These are phyloP conservation scores for Phaethon lepturus DNA, from an alignment of 2,113 vertebrate species.

Conservation along the genomic window DNA sequence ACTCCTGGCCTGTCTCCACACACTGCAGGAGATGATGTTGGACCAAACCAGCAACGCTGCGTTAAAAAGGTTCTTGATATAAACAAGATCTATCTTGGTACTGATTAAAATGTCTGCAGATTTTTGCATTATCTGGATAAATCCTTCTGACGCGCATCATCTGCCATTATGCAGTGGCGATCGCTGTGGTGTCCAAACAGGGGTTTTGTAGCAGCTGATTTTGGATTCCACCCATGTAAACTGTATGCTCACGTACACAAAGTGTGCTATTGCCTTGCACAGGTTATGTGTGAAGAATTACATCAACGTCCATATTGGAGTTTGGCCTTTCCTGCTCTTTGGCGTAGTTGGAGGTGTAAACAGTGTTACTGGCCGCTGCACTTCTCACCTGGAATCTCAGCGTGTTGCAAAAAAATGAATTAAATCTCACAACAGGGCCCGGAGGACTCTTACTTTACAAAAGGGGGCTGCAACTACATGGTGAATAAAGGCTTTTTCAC, in stretches of 20 bases:
- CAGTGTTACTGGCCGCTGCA: neutral
- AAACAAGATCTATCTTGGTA: constrained; percentile 74
- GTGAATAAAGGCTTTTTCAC: neutral
- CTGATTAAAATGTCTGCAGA: constrained; percentile 68
- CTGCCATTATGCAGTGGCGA: neutral
- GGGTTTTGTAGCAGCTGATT: neutral
- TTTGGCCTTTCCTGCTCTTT: constrained; percentile 12
- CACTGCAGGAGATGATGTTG: constrained; percentile 82
- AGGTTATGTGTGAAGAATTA: constrained; percentile 26
- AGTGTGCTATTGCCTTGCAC: neutral
- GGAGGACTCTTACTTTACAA: neutral
- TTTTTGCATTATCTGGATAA: constrained; percentile 67
- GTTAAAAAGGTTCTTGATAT: constrained; percentile 75
- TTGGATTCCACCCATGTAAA: neutral
- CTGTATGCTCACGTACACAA: neutral
- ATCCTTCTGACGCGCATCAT: neutral
- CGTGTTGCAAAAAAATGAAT: constrained; percentile 43
- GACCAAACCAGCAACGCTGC: constrained; percentile 78
- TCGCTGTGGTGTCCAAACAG: neutral
- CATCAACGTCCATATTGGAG: neutral
- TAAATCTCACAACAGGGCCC: constrained; percentile 51
- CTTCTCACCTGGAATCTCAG: constrained; percentile 58
- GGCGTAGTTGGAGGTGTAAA: constrained; percentile 32
- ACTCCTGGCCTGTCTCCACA: constrained; percentile 84
- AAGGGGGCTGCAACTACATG: neutral